These are phyloP conservation scores for Drosophila eugracilis DNA, from an alignment of 1,140 invertebrate genomes.

Conservation along the genomic window DNA sequence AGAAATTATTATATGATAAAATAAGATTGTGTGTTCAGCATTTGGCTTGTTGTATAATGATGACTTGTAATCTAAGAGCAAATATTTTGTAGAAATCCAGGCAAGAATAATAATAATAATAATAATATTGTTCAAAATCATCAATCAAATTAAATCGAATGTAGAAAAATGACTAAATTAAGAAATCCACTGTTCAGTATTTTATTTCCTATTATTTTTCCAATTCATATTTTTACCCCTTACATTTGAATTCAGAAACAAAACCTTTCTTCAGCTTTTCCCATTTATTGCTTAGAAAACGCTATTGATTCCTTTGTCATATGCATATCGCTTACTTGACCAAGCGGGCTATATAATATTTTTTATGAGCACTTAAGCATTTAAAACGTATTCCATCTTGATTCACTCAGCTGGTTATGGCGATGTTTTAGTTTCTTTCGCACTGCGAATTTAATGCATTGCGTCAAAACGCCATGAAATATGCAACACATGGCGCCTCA, in stretches of 20 bases:
- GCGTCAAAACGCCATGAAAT: conserved; percentile 77
- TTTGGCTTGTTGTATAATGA: no score
- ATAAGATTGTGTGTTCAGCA: no score
- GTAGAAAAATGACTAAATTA: no score
- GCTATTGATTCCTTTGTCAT: conserved; percentile 13
- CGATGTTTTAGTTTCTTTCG: conserved; percentile 47
- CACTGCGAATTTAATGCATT: conserved; percentile 54
- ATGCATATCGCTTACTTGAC: conserved; percentile 38
- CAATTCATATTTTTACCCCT: no score
- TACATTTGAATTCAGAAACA: not conserved
- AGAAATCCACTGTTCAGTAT: no score
- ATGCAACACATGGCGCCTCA: conserved; percentile 78
- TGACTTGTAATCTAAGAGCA: no score
- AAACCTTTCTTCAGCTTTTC: not conserved
- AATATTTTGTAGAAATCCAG: no score
- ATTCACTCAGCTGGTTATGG: conserved; percentile 55
- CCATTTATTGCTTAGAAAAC: not conserved
- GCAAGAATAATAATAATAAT: no score
- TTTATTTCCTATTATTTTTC: no score
- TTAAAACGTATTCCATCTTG: conserved; percentile 56
- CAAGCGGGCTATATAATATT: conserved; percentile 41
- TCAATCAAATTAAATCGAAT: no score
- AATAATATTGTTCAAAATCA: no score
- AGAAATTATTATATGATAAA: no score
- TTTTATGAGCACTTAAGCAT: conserved; percentile 73